Evolutionary conservation across 2,888 invertebrate species (phyloP).

Genomic region (Trichopoda pennipes): DNA sequence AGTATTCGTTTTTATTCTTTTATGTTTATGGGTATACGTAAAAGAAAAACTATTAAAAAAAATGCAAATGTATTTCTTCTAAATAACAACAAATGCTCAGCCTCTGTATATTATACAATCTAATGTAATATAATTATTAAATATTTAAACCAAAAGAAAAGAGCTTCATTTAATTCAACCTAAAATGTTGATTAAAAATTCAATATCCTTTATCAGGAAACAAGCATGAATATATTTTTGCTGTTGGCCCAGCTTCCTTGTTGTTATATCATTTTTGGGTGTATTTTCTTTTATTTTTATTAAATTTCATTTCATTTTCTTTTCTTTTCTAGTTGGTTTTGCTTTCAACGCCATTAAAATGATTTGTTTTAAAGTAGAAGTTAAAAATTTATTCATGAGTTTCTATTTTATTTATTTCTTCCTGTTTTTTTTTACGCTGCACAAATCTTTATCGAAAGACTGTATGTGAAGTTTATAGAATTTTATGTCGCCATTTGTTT

Average conservation of each 20-base stretch:
- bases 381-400: slow-evolving; percentile 42
- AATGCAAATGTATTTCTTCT: neutral
- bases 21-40: no score
- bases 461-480: slow-evolving; percentile 2
- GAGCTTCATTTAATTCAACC: slow-evolving; percentile 24
- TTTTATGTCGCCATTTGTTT: slow-evolving; percentile 27
- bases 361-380: slow-evolving; percentile 27
- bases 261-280: neutral
- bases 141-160: slow-evolving; percentile 9
- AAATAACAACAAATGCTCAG: neutral
- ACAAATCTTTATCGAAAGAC: neutral
- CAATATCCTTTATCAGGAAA: slow-evolving; percentile 64
- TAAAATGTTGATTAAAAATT: slow-evolving; percentile 55
- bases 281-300: neutral
- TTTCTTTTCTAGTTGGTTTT: neutral
- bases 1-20: no score
- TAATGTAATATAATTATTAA: neutral
- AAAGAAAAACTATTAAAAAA: neutral
- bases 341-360: slow-evolving; percentile 15
- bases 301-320: slow-evolving; percentile 27
- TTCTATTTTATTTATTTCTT: neutral
- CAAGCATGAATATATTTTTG: slow-evolving; percentile 21
- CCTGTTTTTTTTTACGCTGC: neutral
- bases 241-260: slow-evolving; percentile 9
- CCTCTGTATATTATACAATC: slow-evolving; percentile 9